Evolutionary conservation across 35 echinoderm and acorn worm species (phyloP), one percentile per base, ranked within the genome.

Genomic region (Chiridota heheva): DNA sequence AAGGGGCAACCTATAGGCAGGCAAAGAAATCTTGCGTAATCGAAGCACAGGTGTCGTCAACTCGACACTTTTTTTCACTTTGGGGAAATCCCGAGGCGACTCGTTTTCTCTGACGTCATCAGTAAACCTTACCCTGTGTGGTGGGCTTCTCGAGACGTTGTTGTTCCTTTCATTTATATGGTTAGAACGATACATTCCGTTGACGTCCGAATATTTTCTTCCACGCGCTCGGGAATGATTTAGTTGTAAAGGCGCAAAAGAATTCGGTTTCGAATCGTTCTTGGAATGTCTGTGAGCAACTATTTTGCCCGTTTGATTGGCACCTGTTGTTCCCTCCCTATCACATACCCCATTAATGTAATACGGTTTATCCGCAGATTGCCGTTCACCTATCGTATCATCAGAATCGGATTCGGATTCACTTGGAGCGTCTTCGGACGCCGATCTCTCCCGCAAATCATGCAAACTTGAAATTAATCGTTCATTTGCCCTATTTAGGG

Each of bases 401-500:
- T 85, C 69, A 39, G 82, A 67, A 42, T 60, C 42, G 40, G 60
- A 56, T 8, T 76, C 75, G 16, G 81, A 70, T 2, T 53, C 53
- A 7, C 26, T 24, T 7, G 67, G 65, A 17, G 38, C 45, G 13
- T 26, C 22, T 0, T 46, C 16, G 15, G 48, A 63, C 20, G 78
- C 83, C 0, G 40, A 60, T 3, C 73, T 38, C 15, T 76, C 63
- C 5, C 73, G 27, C 4, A 58, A 34, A n/a, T 72, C 88, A 34
- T 92, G 90, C 6, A 92, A 60, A 60, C 90, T 92, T 42, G 48
- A 53, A 8, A 92, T 17, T 4, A 92, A 71, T 77, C 71, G 67
- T 55, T 92, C 90, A 47, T 92, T 92, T 1, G 84, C 90, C 29
- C 65, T 45, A 36, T 92, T 92, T n/a, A 92, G 67, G 34, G 90